Evolutionary conservation across 2,888 invertebrate species (phyloP).

Genomic region (Dasypolia templi): DNA sequence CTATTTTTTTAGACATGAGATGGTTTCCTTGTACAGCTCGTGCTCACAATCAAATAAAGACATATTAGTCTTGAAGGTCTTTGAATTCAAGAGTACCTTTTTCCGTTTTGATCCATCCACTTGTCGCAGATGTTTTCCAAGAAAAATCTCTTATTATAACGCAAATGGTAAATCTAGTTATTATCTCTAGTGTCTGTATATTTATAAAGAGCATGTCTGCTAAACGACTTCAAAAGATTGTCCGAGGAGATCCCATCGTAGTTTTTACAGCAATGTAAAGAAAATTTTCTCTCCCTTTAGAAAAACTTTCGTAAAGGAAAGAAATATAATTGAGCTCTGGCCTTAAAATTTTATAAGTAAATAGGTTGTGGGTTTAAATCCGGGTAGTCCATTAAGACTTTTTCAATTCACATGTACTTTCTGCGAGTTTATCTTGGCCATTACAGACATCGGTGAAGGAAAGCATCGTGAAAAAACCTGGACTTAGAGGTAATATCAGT

Average conservation of each 20-base stretch:
- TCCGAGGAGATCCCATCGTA: conserved; percentile 11
- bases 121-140: conserved; percentile 27
- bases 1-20: not conserved
- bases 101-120: conserved; percentile 1
- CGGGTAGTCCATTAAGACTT: not conserved
- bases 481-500: not conserved
- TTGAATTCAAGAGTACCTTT: not conserved
- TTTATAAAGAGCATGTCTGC: conserved; percentile 36
- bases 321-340: not conserved
- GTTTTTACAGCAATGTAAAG: conserved; percentile 19
- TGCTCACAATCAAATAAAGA: not conserved
- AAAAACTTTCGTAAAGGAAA: conserved; percentile 1
- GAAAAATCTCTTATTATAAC: conserved; percentile 30
- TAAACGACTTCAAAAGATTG: conserved; percentile 51
- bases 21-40: not conserved
- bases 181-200: conserved; percentile 31
- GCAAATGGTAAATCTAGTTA: conserved; percentile 26
- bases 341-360: not conserved
- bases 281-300: conserved; percentile 4
- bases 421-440: not conserved
- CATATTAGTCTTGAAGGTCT: not conserved
- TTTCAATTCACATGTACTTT: not conserved
- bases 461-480: not conserved
- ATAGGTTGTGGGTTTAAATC: not conserved
- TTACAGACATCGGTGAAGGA: not conserved